Percentiles rank a stretch among this genome's conserved stretches.
These are phyloP conservation scores for Apogon hyalosoma DNA, from an alignment of 2,797 vertebrate genomes.

Conservation along the genomic window DNA sequence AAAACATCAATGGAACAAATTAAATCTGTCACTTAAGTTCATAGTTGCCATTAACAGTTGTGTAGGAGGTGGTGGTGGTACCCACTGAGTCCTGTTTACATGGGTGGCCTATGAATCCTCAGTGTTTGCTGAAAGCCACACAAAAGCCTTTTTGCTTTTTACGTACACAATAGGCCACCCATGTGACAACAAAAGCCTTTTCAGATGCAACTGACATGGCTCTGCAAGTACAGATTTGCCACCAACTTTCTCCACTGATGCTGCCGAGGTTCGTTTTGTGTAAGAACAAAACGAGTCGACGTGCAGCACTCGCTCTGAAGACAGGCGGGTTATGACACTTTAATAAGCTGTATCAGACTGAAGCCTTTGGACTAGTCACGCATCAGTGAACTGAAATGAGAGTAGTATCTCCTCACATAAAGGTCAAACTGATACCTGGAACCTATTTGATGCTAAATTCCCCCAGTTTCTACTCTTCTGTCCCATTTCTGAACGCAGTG, in stretches of 20 bases:
- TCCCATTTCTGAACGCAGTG: not conserved
- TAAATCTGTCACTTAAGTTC: slow-evolving; percentile 2
- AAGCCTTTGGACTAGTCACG: not conserved
- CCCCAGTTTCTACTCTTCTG: slow-evolving; percentile 3
- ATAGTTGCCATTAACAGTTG: slow-evolving; percentile 9
- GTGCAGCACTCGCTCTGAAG: not conserved
- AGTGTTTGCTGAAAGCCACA: slow-evolving; percentile 59
- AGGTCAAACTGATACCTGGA: not conserved
- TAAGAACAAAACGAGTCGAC: slow-evolving; percentile 9
- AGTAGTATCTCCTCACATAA: not conserved
- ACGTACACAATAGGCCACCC: slow-evolving; percentile 68
- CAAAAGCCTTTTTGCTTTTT: slow-evolving; percentile 68
- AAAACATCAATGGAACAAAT: not conserved
- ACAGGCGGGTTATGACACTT: not conserved
- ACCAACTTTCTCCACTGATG: slow-evolving; percentile 30
- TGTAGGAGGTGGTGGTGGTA: not conserved
- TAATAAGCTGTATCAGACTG: not conserved
- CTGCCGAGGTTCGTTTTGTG: slow-evolving; percentile 20
- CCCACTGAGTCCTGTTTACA: slow-evolving; percentile 45
- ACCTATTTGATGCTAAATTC: not conserved
- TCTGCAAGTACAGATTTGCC: slow-evolving; percentile 28
- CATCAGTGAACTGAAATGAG: not conserved
- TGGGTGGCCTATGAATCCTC: slow-evolving; percentile 66
- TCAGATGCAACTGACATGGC: slow-evolving; percentile 60
- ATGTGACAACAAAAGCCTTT: slow-evolving; percentile 79